A percentile compares a stretch with the other conserved stretches of the same genome.
phyloP scores from a whole-genome alignment of 1,140 invertebrate species.

The Bombus superbus region DNA sequence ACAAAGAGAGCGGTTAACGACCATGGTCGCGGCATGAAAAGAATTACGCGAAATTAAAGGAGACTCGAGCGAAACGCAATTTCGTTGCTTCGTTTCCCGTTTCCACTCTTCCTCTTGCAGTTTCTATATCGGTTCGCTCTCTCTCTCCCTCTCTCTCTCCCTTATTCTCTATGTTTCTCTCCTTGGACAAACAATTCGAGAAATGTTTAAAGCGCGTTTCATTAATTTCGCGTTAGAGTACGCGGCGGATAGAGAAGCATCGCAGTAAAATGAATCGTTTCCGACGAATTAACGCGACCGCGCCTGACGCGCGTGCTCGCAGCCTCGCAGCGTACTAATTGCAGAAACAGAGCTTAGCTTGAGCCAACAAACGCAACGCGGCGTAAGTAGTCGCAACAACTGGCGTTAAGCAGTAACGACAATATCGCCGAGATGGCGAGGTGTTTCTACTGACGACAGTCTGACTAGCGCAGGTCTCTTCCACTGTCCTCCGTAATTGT shows the following conservation, averaged over 20 bases:
- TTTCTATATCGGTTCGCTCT: background rate
- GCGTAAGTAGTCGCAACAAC: slow-evolving; percentile 62
- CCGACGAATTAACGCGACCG: slow-evolving; percentile 35
- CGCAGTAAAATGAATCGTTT: slow-evolving; percentile 31
- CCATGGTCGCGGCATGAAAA: too few species aligned
- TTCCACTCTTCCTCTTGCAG: background rate
- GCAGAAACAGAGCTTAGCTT: slow-evolving; percentile 50
- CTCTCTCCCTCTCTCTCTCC: background rate
- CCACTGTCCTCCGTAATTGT: background rate
- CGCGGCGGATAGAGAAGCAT: background rate
- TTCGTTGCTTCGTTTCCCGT: too few species aligned
- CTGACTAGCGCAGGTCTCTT: slow-evolving; percentile 21
- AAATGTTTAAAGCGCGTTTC: slow-evolving; percentile 25
- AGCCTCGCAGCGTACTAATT: slow-evolving; percentile 40
- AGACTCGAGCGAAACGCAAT: too few species aligned
- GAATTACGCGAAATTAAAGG: too few species aligned
- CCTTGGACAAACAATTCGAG: background rate
- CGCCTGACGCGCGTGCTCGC: too few species aligned
- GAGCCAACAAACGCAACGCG: slow-evolving; percentile 47
- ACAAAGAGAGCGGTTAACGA: too few species aligned
- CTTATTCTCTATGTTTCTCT: background rate
- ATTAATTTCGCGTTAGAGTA: slow-evolving; percentile 30
- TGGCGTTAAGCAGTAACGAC: slow-evolving; percentile 58
- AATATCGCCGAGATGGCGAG: slow-evolving; percentile 29
- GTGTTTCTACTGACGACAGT: background rate